A percentile compares a stretch with the other conserved stretches of the same genome.
Evolutionary conservation across 2,888 invertebrate genomes (phyloP).

Genomic region (Bimastos eiseni): DNA sequence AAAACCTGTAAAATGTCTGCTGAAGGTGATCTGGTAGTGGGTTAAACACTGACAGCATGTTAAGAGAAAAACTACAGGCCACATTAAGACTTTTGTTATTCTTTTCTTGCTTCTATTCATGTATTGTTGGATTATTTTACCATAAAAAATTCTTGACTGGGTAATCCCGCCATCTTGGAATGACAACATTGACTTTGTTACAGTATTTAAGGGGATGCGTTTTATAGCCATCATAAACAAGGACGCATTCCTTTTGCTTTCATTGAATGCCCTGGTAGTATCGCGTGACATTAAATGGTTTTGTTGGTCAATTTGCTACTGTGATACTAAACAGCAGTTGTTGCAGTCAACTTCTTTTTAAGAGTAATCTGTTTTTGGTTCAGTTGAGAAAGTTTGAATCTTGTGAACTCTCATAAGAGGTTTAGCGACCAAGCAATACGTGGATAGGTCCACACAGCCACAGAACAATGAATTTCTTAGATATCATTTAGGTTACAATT

Average conservation of each 20-base stretch:
- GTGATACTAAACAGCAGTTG: background rate
- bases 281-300: background rate
- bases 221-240: background rate
- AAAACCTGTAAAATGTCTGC: background rate
- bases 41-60: background rate
- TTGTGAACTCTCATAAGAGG: background rate
- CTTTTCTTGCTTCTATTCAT: background rate
- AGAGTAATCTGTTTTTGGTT: background rate
- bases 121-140: background rate
- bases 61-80: background rate
- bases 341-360: background rate
- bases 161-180: background rate
- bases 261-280: background rate
- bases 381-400: background rate
- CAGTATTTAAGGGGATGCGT: slow-evolving; percentile 2
- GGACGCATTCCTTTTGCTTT: background rate
- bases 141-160: background rate
- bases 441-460: background rate
- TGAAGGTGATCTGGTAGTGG: background rate
- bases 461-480: background rate
- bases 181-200: background rate
- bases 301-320: background rate
- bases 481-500: background rate
- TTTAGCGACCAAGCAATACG: background rate
- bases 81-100: background rate